These are phyloP conservation scores for crab-eating macaque (Macaca fascicularis) DNA, from an alignment of 2,113 vertebrate species.

Conservation along the genomic window T2T-MFA8v1.1 NC_088384.1:111876001-111876500, in stretches of 20 bases:
- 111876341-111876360: not conserved
- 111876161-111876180: not conserved
- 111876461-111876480: fast-evolving
- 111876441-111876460: not conserved
- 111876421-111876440: not conserved
- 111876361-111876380: not conserved
- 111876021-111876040: not conserved
- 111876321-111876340: not conserved
- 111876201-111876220: fast-evolving
- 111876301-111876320: not conserved
- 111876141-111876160: too few relatives aligned
- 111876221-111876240: not conserved
- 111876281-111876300: not conserved
- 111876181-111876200: not conserved
- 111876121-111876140: not conserved
- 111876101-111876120: not conserved
- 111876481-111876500: fast-evolving
- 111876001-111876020: not conserved
- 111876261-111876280: fast-evolving
- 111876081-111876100: not conserved
- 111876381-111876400: not conserved
- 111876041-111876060: not conserved
- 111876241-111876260: not conserved
- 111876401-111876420: not conserved
- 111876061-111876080: not conserved